Evolutionary conservation across 1,140 invertebrate genomes (phyloP).

Genomic region (Centruroides sculpturatus): DNA sequence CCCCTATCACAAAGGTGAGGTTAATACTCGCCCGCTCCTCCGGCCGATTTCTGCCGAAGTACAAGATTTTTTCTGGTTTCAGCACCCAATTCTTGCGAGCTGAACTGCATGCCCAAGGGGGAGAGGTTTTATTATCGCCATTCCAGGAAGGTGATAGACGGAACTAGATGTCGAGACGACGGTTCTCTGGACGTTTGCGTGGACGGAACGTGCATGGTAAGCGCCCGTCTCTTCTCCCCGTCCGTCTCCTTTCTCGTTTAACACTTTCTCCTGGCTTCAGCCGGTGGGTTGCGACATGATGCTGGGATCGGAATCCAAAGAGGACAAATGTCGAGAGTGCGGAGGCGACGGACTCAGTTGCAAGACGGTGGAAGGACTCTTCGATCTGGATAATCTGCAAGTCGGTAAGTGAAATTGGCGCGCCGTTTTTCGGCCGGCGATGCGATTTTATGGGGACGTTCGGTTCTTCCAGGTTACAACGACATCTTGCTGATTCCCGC

Average conservation of each 20-base stretch:
- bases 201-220: conserved; percentile 74
- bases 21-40: too few relatives aligned
- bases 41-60: conserved; percentile 34
- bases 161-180: conserved; percentile 71
- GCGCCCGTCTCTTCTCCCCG: conserved; percentile 7
- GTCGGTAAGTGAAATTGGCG: conserved; percentile 41
- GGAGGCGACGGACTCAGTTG: conserved; percentile 53
- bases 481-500: conserved; percentile 80
- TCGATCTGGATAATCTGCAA: conserved; percentile 58
- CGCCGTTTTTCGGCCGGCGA: not conserved
- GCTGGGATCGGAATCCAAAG: conserved; percentile 66
- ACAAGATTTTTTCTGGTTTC: conserved; percentile 62
- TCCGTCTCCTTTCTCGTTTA: conserved; percentile 2
- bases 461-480: conserved; percentile 57
- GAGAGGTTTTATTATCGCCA: conserved; percentile 87
- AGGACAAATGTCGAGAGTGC: conserved; percentile 86
- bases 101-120: conserved; percentile 86
- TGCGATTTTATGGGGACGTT: not conserved
- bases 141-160: conserved; percentile 67
- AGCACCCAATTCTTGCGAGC: conserved; percentile 74
- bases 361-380: conserved; percentile 51
- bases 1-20: conserved; percentile 55
- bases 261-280: conserved; percentile 30
- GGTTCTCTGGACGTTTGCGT: conserved; percentile 71
- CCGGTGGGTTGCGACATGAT: conserved; percentile 89